Percentiles rank a stretch among this genome's conserved stretches.
These are phyloP conservation scores for Synaphobranchus kaupii DNA, from an alignment of 2,797 vertebrate species.

Conservation along the genomic window DNA sequence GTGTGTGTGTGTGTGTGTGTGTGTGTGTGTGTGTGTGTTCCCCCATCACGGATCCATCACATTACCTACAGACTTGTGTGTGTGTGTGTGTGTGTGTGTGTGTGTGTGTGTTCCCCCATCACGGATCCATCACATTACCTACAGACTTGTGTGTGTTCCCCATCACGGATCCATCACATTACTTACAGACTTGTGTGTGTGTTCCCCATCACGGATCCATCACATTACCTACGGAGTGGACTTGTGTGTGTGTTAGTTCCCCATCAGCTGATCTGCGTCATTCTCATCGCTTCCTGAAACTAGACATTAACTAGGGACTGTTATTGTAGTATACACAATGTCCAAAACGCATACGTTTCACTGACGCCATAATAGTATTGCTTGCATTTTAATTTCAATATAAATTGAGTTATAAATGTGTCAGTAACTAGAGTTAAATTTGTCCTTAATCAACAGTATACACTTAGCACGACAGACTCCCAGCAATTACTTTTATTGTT, in stretches of 20 bases:
- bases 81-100: too few relatives aligned
- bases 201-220: too few relatives aligned
- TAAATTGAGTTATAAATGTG: not conserved
- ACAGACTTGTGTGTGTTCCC: too few relatives aligned
- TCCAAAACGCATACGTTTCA: slow-evolving; percentile 18
- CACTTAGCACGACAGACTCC: slow-evolving; percentile 20
- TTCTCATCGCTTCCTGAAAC: slow-evolving; percentile 58
- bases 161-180: too few relatives aligned
- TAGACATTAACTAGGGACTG: slow-evolving; percentile 30
- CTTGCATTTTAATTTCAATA: not conserved
- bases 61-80: too few relatives aligned
- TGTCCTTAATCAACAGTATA: not conserved
- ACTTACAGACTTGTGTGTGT: too few relatives aligned
- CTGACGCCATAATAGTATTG: not conserved
- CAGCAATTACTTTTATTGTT: not conserved
- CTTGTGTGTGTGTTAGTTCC: too few relatives aligned
- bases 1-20: too few relatives aligned
- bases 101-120: too few relatives aligned
- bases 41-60: too few relatives aligned
- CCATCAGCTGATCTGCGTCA: slow-evolving; percentile 68
- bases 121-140: too few relatives aligned
- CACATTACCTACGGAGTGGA: slow-evolving; percentile 38
- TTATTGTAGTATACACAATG: not conserved
- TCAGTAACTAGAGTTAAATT: not conserved
- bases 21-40: too few relatives aligned